Conservation (phyloP, 2,797 vertebrate genomes). For the Halcyon smyrnensis region DNA sequence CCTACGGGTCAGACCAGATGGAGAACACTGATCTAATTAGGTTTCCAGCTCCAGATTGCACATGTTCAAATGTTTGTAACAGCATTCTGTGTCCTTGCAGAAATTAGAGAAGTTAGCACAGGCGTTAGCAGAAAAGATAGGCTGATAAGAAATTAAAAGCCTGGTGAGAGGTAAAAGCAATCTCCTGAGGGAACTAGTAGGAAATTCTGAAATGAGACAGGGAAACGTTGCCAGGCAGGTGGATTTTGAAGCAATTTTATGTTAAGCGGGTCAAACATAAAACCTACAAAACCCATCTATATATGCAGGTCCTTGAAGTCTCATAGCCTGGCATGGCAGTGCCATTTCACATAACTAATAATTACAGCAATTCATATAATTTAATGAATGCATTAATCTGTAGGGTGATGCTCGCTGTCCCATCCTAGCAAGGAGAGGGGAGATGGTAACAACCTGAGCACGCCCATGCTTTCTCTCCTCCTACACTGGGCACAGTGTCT, state of each 20-base stretch:
- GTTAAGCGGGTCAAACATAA: neutral
- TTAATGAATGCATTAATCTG: neutral
- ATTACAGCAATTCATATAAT: neutral
- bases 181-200: neutral
- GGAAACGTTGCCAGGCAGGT: neutral
- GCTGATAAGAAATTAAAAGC: neutral
- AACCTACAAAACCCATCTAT: neutral
- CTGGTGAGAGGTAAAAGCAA: neutral
- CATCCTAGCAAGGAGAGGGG: neutral
- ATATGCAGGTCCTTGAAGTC: neutral
- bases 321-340: neutral
- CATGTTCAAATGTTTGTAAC: neutral
- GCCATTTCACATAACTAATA: neutral
- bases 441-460: neutral
- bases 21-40: neutral
- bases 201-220: neutral
- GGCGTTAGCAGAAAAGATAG: neutral
- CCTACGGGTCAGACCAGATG: neutral
- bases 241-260: neutral
- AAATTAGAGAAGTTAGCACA: neutral
- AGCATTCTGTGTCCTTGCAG: neutral
- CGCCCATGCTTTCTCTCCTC: neutral
- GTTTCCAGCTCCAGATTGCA: neutral
- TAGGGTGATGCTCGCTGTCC: neutral
- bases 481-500: fast-evolving